phyloP scores from a whole-genome alignment of 2,797 vertebrate genomes.

The Characodon lateralis region DNA sequence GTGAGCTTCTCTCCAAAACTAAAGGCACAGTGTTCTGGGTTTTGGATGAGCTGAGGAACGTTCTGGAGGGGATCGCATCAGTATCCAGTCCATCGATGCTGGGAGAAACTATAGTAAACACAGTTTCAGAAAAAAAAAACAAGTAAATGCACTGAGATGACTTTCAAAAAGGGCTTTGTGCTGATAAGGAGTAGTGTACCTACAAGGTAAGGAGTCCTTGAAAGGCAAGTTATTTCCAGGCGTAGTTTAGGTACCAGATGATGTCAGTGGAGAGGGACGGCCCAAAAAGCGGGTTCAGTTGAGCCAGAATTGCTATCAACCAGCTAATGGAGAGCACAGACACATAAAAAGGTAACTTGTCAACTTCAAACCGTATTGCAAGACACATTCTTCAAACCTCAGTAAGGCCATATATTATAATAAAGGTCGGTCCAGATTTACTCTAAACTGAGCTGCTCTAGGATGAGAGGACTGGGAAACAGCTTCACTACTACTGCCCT shows the following conservation, averaged over 20 bases:
- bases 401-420: background rate
- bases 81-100: constrained; percentile 23
- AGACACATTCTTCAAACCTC: background rate
- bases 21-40: constrained; percentile 34
- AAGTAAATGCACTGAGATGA: too few relatives aligned
- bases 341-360: background rate
- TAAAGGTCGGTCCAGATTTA: background rate
- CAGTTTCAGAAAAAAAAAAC: background rate
- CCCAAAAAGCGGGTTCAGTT: constrained; percentile 95
- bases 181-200: constrained; percentile 30
- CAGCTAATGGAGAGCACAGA: constrained; percentile 83
- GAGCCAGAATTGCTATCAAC: constrained; percentile 96
- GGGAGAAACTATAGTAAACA: constrained; percentile 4
- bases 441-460: background rate
- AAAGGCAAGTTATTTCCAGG: constrained; percentile 84
- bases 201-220: constrained; percentile 10
- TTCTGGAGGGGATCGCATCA: constrained; percentile 37
- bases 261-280: constrained; percentile 86
- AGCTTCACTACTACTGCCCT: constrained; percentile 49
- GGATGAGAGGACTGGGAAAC: constrained; percentile 7
- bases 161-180: background rate
- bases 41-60: constrained; percentile 52
- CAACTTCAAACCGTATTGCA: constrained; percentile 1
- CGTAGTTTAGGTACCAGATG: constrained; percentile 89
- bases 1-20: constrained; percentile 25